Conservation (phyloP, 2,113 vertebrate genomes). For the Agapornis roseicollis region DNA sequence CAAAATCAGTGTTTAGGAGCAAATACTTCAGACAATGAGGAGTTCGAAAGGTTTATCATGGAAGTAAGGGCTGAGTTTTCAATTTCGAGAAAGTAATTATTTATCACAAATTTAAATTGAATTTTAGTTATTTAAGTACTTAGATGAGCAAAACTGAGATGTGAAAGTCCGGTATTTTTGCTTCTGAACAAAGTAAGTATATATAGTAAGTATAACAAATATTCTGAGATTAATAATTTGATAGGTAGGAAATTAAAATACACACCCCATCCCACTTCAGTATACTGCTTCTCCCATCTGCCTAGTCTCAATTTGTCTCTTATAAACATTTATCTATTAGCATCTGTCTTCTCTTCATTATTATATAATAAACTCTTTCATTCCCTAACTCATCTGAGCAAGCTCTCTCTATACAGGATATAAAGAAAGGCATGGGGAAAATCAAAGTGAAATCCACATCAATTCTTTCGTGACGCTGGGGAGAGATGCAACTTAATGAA, state of each 20-base stretch:
- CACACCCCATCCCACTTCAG: background rate
- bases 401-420: background rate
- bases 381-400: background rate
- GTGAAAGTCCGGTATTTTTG: background rate
- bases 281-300: background rate
- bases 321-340: background rate
- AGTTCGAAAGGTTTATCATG: fast-evolving
- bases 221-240: background rate
- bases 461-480: background rate
- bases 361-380: background rate
- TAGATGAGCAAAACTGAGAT: background rate
- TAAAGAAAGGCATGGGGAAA: background rate
- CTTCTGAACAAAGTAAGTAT: background rate
- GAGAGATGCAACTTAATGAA: background rate
- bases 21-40: background rate
- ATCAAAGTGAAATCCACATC: background rate
- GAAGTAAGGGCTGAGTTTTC: background rate
- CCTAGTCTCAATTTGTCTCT: background rate
- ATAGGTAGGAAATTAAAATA: background rate
- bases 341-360: background rate
- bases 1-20: background rate
- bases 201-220: fast-evolving
- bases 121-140: background rate
- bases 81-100: background rate
- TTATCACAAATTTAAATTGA: background rate